phyloP scores from a whole-genome alignment of 2,888 invertebrate species.

The Malthinus flaveolus region DNA sequence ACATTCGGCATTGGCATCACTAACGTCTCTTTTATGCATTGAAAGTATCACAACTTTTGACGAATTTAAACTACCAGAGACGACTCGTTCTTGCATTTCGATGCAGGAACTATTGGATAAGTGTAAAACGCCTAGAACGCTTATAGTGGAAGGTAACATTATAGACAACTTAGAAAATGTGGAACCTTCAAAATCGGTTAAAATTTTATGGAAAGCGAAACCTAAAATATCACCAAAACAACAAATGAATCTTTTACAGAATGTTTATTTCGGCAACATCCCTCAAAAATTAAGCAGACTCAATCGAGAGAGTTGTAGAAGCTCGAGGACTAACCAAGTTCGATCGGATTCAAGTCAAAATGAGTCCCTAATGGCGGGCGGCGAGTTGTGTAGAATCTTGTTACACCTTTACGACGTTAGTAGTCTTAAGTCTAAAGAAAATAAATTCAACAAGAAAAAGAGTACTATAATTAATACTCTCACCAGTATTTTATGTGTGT shows the following conservation, averaged over 20 bases:
- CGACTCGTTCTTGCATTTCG: slow-evolving; percentile 20
- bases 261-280: slow-evolving; percentile 41
- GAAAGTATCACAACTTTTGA: slow-evolving; percentile 20
- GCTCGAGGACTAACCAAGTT: background rate
- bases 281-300: slow-evolving; percentile 10
- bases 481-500: slow-evolving; percentile 55
- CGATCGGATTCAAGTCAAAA: background rate
- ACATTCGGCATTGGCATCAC: slow-evolving; percentile 37
- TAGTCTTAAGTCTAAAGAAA: slow-evolving; percentile 42
- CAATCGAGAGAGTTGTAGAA: slow-evolving; percentile 14
- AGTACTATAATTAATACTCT: slow-evolving; percentile 52
- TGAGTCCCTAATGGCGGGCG: slow-evolving; percentile 45
- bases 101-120: slow-evolving; percentile 45
- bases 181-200: slow-evolving; percentile 8
- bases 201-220: slow-evolving; percentile 1
- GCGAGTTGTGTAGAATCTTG: slow-evolving; percentile 55
- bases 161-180: slow-evolving; percentile 12
- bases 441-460: slow-evolving; percentile 46
- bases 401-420: slow-evolving; percentile 55
- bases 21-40: slow-evolving; percentile 37
- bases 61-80: slow-evolving; percentile 5
- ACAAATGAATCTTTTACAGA: slow-evolving; percentile 39
- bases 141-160: slow-evolving; percentile 4
- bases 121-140: slow-evolving; percentile 30
- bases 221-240: slow-evolving; percentile 8